A percentile compares a stretch with the other conserved stretches of the same genome.
Evolutionary conservation across 1,140 invertebrate species (phyloP).

Genomic region (Drosophila trapezifrons): DNA sequence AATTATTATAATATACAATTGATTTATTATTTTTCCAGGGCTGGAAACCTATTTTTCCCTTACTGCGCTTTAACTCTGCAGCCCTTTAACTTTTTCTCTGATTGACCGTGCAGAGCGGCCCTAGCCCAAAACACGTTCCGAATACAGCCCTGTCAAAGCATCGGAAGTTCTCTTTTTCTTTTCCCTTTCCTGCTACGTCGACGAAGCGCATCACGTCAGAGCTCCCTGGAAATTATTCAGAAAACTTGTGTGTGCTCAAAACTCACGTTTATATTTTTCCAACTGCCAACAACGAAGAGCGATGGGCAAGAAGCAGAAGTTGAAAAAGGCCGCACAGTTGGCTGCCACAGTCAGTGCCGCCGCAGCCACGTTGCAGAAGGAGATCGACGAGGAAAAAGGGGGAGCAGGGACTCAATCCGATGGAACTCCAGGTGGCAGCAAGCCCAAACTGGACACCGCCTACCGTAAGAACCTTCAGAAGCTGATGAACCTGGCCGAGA

Average conservation of each 20-base stretch:
- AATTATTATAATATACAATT: no score
- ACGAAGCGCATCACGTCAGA: not conserved
- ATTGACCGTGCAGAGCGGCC: not conserved
- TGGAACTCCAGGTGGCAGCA: not conserved
- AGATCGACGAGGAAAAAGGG: not conserved
- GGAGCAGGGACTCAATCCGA: no score
- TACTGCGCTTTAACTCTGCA: not conserved
- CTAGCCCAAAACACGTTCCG: not conserved
- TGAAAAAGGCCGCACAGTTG: constrained; percentile 31
- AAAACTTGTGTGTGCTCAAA: constrained; percentile 1
- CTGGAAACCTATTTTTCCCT: not conserved
- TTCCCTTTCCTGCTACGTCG: not conserved
- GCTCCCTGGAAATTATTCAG: constrained; percentile 2
- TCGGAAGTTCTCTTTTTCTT: not conserved
- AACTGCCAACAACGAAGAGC: not conserved
- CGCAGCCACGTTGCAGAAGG: not conserved
- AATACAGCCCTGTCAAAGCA: not conserved
- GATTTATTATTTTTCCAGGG: not conserved
- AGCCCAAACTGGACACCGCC: not conserved
- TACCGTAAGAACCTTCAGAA: constrained; percentile 17
- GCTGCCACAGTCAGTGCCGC: constrained; percentile 1
- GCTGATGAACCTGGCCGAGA: constrained; percentile 29
- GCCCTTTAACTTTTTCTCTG: not conserved
- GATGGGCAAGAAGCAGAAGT: constrained; percentile 66
- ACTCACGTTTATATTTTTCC: not conserved